These are phyloP conservation scores for Meloidogyne floridensis DNA, from an alignment of 1,140 invertebrate species.

Conservation along the genomic window DNA sequence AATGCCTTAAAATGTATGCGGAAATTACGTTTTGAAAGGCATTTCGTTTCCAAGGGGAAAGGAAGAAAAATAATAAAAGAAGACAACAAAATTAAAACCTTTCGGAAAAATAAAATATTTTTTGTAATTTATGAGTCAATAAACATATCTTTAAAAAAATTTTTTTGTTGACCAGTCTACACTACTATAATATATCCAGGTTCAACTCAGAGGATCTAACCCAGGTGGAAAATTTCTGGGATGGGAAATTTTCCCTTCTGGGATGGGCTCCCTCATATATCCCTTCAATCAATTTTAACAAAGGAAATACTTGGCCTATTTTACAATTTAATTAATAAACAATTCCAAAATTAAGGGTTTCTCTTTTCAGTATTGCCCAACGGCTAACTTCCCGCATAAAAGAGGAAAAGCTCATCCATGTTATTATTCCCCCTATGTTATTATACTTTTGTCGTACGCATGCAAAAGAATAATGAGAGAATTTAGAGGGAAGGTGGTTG, in stretches of 20 bases:
- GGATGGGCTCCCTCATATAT: too few relatives aligned
- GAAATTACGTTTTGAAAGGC: background rate
- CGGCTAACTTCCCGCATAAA: background rate
- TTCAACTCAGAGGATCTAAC: too few relatives aligned
- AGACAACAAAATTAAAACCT: conserved; percentile 9
- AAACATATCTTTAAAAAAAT: background rate
- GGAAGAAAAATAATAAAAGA: background rate
- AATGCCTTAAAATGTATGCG: background rate
- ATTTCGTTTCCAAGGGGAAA: background rate
- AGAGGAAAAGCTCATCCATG: background rate
- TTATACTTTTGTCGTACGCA: background rate
- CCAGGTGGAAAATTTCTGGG: too few relatives aligned
- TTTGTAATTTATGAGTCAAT: background rate
- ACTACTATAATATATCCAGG: too few relatives aligned
- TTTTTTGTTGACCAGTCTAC: too few relatives aligned
- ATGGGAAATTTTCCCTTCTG: too few relatives aligned
- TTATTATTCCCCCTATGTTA: background rate
- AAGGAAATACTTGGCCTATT: background rate
- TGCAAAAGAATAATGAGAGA: background rate
- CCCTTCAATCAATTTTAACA: background rate
- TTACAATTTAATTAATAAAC: background rate
- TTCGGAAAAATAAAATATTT: background rate
- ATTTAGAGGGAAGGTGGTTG: background rate
- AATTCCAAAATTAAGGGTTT: background rate
- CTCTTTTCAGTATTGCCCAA: background rate